These are phyloP conservation scores for Seriola quinqueradiata DNA, from an alignment of 2,113 vertebrate species.

Conservation along the genomic window DNA sequence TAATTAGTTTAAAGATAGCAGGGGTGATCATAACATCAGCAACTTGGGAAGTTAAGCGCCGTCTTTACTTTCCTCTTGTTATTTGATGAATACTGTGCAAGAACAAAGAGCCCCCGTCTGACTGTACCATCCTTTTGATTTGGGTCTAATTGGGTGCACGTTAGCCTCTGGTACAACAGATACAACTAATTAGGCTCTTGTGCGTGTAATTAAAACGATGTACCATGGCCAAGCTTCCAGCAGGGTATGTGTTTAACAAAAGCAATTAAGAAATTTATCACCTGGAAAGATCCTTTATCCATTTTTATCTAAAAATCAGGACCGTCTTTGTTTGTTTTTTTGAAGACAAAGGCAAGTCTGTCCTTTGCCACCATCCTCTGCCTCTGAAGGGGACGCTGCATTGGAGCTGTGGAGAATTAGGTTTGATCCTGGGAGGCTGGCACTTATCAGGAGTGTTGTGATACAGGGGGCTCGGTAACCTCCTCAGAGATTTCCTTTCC, in stretches of 20 bases:
- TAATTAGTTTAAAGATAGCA: conserved; percentile 74
- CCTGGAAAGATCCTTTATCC: conserved; percentile 80
- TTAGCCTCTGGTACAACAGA: conserved; percentile 84
- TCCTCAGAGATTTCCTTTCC: conserved; percentile 55
- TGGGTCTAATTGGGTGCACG: conserved; percentile 81
- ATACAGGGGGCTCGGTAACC: conserved; percentile 69
- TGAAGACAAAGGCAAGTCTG: conserved; percentile 51
- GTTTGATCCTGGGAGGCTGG: conserved; percentile 71
- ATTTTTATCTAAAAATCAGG: conserved; percentile 66
- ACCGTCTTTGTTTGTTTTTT: conserved; percentile 55
- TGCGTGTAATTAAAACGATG: conserved; percentile 84
- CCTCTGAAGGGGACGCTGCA: conserved; percentile 30
- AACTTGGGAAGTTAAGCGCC: conserved; percentile 53
- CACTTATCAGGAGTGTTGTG: conserved; percentile 73
- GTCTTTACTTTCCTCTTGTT: conserved; percentile 55
- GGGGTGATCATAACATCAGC: conserved; percentile 67
- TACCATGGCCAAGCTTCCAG: conserved; percentile 77
- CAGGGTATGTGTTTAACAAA: conserved; percentile 79
- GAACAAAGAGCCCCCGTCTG: conserved; percentile 64
- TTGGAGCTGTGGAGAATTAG: conserved; percentile 65
- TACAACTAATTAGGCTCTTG: conserved; percentile 84
- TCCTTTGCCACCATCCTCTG: conserved; percentile 37
- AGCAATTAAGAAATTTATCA: conserved; percentile 83
- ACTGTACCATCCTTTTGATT: conserved; percentile 80
- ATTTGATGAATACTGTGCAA: conserved; percentile 66